Evolutionary conservation across 1,140 invertebrate species (phyloP).

Genomic region (Lethocerus indicus): DNA sequence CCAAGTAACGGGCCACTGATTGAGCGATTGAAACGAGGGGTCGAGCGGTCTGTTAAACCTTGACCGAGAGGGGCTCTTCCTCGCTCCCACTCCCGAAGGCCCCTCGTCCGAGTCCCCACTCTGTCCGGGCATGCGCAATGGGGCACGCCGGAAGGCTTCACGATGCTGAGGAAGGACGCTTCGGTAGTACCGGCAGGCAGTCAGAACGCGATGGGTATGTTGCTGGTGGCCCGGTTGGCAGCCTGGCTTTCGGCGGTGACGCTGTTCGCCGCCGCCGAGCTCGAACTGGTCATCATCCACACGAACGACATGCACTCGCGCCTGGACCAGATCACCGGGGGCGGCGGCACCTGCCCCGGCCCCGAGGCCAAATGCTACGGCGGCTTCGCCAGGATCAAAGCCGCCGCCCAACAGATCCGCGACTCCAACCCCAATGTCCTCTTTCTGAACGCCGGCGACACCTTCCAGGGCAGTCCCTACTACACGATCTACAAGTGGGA

Average conservation of each 20-base stretch:
- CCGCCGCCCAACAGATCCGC: slow-evolving; percentile 59
- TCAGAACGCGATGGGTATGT: background rate
- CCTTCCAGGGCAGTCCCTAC: slow-evolving; percentile 72
- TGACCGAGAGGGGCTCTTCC: too few relatives aligned
- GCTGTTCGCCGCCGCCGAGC: slow-evolving; percentile 4
- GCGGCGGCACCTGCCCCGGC: background rate
- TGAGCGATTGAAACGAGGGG: too few relatives aligned
- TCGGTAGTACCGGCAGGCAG: background rate
- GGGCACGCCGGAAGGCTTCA: too few relatives aligned
- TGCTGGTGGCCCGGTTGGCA: background rate
- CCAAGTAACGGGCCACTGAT: too few relatives aligned
- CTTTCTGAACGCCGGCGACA: slow-evolving; percentile 76
- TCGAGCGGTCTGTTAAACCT: too few relatives aligned
- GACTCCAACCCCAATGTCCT: slow-evolving; percentile 44
- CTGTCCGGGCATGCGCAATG: too few relatives aligned
- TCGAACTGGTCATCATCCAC: slow-evolving; percentile 43
- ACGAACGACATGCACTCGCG: slow-evolving; percentile 82
- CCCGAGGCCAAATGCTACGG: slow-evolving; percentile 18
- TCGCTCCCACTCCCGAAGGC: too few relatives aligned
- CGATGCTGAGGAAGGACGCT: too few relatives aligned
- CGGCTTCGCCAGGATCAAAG: slow-evolving; percentile 26
- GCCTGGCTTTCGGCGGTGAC: too few relatives aligned
- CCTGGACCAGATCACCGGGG: slow-evolving; percentile 45
- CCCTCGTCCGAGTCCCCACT: too few relatives aligned
- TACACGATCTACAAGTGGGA: slow-evolving; percentile 62